Base-by-base conservation (phyloP, 2,888 invertebrate species). In the Drosophila nigritarsus region DNA sequence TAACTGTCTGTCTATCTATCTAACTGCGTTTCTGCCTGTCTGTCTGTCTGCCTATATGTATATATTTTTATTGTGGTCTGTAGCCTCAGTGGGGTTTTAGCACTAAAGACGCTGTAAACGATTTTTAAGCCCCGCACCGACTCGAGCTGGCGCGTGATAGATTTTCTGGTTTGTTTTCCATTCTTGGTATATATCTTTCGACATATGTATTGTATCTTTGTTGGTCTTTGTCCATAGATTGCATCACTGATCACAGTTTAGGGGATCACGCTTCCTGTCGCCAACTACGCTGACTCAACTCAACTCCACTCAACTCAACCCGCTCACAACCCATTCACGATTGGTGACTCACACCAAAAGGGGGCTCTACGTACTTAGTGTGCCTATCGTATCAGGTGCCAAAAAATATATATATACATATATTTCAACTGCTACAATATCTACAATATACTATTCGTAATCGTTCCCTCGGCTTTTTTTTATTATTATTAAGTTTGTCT, bases 21-120 rank as follows among this genome's bases (percentile, higher is more conserved):
- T 60, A 38, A 48, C 42, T 58, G 40, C 45, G 4, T 20, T 15
- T 53, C 62, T 71, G 40, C 18, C 42, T 58, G 27, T 65, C 54
- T 63, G n/a, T 9, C 32, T 24, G 11, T 54, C 34, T 11, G 13
- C 18, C 54, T 54, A 36, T 36, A 34, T 54, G 24, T 36, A 27
- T 11, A 18, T 18, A 24, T 24, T 24, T 54, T 34, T 24, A 32
- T 53, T 40, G 48, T 48, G 66, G 54, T 49, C 50, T 79, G 67
- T 67, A 69, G 75, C 67, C 56, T 75, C 62, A n/a, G 24, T 24
- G 72, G 72, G 79, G 82, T 53, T 69, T 85, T 80, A 75, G 75
- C 58, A 48, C 55, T 72, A 86, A 89, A 89, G 89, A 86, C 85
- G 85, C 87, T 86, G 87, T 82, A 86, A 86, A 82, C 85, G 85